Conservation (phyloP, 2,888 invertebrate genomes). For the Aphidius colemani region DNA sequence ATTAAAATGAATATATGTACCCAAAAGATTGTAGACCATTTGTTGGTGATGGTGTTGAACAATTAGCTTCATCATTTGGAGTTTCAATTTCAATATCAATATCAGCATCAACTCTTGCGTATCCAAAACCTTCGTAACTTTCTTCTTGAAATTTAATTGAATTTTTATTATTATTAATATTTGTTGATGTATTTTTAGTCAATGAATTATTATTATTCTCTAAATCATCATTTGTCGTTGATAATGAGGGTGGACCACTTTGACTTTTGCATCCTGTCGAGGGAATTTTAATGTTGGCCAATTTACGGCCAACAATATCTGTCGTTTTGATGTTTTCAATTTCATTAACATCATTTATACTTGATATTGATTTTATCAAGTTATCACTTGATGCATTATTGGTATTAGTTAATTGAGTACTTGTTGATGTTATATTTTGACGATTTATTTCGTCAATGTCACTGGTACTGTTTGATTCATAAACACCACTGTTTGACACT, state of each 20-base stretch:
- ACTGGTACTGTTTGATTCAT: neutral
- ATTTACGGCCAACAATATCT: conserved; percentile 10
- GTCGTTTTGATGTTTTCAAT: conserved; percentile 10
- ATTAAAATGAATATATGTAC: conserved; percentile 25
- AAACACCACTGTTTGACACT: conserved; percentile 12
- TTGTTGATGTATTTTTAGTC: neutral
- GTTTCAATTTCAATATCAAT: conserved; percentile 41
- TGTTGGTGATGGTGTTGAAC: conserved; percentile 54
- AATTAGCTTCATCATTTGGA: conserved; percentile 46
- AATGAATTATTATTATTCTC: neutral
- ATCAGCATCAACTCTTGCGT: conserved; percentile 32
- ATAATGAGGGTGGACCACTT: conserved; percentile 51
- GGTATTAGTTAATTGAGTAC: no score
- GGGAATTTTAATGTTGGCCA: no score
- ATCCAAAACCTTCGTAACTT: conserved; percentile 55
- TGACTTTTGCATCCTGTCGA: conserved; percentile 38
- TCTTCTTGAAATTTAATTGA: conserved; percentile 45
- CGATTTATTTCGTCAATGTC: no score
- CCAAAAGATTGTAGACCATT: conserved; percentile 35
- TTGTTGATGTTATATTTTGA: no score
- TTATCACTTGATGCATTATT: neutral
- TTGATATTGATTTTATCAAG: neutral
- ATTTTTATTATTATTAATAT: conserved; percentile 12
- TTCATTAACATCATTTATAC: neutral
- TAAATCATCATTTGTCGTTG: conserved; percentile 41